These are phyloP conservation scores for Leucophenga montana DNA, from an alignment of 2,888 invertebrate genomes.

Conservation along the genomic window DNA sequence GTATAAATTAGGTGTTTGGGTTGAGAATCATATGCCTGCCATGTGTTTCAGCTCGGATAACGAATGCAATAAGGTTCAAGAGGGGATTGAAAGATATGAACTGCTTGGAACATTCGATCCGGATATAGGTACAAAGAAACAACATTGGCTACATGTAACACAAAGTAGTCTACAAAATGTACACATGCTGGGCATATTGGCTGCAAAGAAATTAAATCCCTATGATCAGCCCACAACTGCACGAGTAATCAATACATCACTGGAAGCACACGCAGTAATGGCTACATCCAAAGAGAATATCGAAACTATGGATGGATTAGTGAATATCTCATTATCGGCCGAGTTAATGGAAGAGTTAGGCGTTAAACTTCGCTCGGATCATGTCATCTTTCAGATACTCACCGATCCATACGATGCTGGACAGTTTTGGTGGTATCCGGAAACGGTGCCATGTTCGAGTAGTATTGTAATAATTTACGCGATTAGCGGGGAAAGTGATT, in stretches of 20 bases:
- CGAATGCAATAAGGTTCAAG: constrained; percentile 14
- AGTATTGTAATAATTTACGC: constrained; percentile 31
- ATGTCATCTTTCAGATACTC: constrained; percentile 34
- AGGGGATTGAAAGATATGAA: not conserved
- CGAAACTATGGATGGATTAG: constrained; percentile 1
- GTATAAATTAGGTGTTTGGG: not conserved
- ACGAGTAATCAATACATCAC: constrained; percentile 23
- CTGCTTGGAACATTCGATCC: constrained; percentile 20
- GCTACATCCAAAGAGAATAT: constrained; percentile 19
- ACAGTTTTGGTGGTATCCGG: constrained; percentile 43
- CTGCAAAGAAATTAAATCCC: constrained; percentile 21
- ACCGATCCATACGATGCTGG: constrained; percentile 33
- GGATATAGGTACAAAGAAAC: not conserved
- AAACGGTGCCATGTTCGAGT: constrained; percentile 32
- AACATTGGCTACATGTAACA: constrained; percentile 33
- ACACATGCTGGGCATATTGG: constrained; percentile 36
- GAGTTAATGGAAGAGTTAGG: constrained; percentile 23
- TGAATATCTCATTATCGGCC: not conserved
- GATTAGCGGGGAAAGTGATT: not conserved
- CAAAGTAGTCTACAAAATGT: constrained; percentile 34
- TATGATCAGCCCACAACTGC: not conserved
- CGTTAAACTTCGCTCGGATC: not conserved
- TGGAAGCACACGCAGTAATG: not conserved
- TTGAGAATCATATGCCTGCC: constrained; percentile 22
- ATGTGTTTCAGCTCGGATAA: constrained; percentile 34